Base-by-base conservation (phyloP, 2,113 vertebrate genomes). In the Fulica atra region DNA sequence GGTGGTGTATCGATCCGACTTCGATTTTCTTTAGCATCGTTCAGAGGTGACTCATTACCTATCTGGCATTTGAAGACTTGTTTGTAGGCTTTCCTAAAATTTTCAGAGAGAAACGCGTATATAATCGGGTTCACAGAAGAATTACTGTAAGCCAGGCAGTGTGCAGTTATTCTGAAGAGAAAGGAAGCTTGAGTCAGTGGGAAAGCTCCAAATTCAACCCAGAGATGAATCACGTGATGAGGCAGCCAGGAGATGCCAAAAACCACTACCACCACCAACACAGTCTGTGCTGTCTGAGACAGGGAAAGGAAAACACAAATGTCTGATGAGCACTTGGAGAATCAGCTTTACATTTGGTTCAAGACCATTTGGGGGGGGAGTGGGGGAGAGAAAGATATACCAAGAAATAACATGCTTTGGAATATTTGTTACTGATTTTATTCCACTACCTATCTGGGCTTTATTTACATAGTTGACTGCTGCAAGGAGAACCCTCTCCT, bases 171-270 rank as follows among this genome's bases (percentile, higher is more conserved):
- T 33, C 99, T 98, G 86, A 99, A 97, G 95, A 99, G 94, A 85
- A 99, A 99, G 77, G 99, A 99, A 29, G 99, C 99, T 79, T 99
- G 99, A 86, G 99, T 99, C 95, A 99, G 97, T 1, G 99, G 99
- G 95, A 99, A 99, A 40, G 93, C 98, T 77, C 99, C 99, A 16
- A 99, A 99, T 98, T 99, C 99, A 57, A 94, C 99, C 99, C 99
- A 99, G 65, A 99, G 98, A 82, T 99, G 98, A 56, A 99, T 97
- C 59, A 99, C 88, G 0, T 99, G 99, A 97, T 99, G 99, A 1
- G 99, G 99, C 85, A 99, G 98, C 99, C 99, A 99, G 74, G 99
- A 99, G 78, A 99, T 96, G 83, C 99, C 99, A 93, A 99, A 99
- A 81, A 99, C 99, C 97, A 99, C 99, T 19, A 99, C 99, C 92